Base-by-base conservation (phyloP, 2,113 vertebrate species). In the Macrotis lagotis region DNA sequence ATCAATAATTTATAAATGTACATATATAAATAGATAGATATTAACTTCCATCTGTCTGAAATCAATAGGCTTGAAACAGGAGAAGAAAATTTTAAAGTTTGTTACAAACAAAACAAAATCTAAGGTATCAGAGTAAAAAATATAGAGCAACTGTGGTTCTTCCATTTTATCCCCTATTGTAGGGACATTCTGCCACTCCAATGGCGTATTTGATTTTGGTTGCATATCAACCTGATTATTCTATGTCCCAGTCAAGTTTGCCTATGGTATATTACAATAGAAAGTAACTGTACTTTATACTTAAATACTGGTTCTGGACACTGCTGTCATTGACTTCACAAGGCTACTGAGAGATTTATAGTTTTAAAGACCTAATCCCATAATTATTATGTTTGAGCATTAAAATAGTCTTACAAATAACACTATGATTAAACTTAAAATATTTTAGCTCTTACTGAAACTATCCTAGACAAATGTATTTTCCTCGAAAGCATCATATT, bases 401-500 rank as follows among this genome's bases (percentile, higher is more conserved):
- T 90, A n/a, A 59, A 91, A 4, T n/a, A 48, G 66, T 26, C 31
- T 50, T 51, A 24, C 24, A 91, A 90, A 49, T 90, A 28, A 11
- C 47, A 51, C 6, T 90, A 47, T 89, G 52, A 89, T 48, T 52
- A 89, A 95, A 66, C 25, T 44, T 51, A 90, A 91, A 91, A 3
- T 47, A 88, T 50, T 83, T 53, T 48, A 37, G 3, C 48, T 66
- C 25, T 52, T 51, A 55, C 3, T 66, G 24, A 90, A 93, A 96
- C 90, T 59, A 90, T 14, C 89, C 37, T 90, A 31, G 24, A 3
- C 52, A 66, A 5, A 48, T 50, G 5, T 10, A 37, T 48, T 53
- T 91, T 91, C 48, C 47, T 31, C 74, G 49, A 94, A 96, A 52
- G 28, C 88, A 55, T 95, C 89, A 5, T 92, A 91, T 51, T 74